Evolutionary conservation across 2,113 vertebrate genomes (phyloP), one percentile per base, ranked within the genome.

Genomic region (Epinephelus lanceolatus): DNA sequence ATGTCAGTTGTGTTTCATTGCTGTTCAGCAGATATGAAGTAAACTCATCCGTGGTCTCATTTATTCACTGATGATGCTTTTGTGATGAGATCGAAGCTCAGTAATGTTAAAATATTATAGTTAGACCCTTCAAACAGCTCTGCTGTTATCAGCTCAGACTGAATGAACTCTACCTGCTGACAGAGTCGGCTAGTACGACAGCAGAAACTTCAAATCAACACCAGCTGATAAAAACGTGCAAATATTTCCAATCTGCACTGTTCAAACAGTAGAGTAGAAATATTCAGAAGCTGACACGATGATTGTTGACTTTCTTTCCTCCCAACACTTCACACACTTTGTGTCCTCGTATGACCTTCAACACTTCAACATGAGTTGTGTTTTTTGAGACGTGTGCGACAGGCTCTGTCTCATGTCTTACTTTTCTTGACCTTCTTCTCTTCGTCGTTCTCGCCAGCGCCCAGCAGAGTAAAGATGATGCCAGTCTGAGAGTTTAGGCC

Each of bases 401-500:
- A 33, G 65, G 61, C 42, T 80, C 57, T 13, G 56, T 57, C 59
- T 37, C 40, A 2, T 37, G 70, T 84, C 96, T 97, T 96, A 99
- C 98, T 97, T 98, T 99, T 99, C 95, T 99, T 99, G 91, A 95
- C 96, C 85, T 99, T 98, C 90, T 97, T 98, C 77, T 97, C 97
- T 57, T 97, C 97, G 0, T 97, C 97, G 0, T 95, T 96, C 74
- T 97, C 96, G 25, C 96, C 92, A 0, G 96, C 96, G 11, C 98
- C 98, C 90, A 99, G 71, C 49, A 99, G 96, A 27, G 97, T 98
- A 81, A 99, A 98, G 94, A 99, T 99, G 89, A 99, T 99, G 75
- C 98, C 98, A 0, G 98, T 99, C 83, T 99, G 98, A 78, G 98
- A 99, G 94, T 99, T 98, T 89, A 98, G 88, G 7, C 98, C 98